Conservation (phyloP, 2,888 invertebrate species). For the Drosophila recens region DNA sequence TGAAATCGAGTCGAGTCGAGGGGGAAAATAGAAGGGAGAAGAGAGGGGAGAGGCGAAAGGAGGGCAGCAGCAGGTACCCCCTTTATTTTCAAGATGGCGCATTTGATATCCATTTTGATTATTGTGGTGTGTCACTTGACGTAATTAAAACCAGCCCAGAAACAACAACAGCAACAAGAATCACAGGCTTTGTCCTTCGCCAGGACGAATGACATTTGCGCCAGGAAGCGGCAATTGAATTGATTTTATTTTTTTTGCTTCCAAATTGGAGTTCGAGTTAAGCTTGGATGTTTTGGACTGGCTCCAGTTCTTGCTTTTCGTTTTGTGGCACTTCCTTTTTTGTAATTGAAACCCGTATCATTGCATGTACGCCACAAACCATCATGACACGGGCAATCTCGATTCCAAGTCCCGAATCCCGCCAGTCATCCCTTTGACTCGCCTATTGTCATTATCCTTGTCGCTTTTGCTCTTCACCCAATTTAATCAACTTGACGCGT, state of each 20-base stretch:
- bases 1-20: slow-evolving; percentile 46
- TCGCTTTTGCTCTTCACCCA: slow-evolving; percentile 62
- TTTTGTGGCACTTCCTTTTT: slow-evolving; percentile 59
- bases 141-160: slow-evolving; percentile 69
- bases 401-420: slow-evolving; percentile 19
- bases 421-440: slow-evolving; percentile 56
- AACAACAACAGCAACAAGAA: slow-evolving; percentile 1
- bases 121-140: slow-evolving; percentile 77
- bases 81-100: slow-evolving; percentile 69
- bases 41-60: background rate
- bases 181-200: slow-evolving; percentile 25
- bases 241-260: slow-evolving; percentile 16
- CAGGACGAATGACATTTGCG: slow-evolving; percentile 72
- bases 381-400: slow-evolving; percentile 80
- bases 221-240: slow-evolving; percentile 72
- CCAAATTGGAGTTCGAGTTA: slow-evolving; percentile 12
- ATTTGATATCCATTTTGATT: slow-evolving; percentile 76
- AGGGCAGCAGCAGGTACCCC: slow-evolving; percentile 14
- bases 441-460: slow-evolving; percentile 52
- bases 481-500: slow-evolving; percentile 79
- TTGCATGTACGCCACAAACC: slow-evolving; percentile 40
- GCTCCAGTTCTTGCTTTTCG: slow-evolving; percentile 22
- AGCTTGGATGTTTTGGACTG: slow-evolving; percentile 17
- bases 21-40: background rate
- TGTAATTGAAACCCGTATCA: slow-evolving; percentile 79